Evolutionary conservation across 2,888 invertebrate species (phyloP), one percentile per base, ranked within the genome.

Genomic region (Carpatolechia fugitivella): DNA sequence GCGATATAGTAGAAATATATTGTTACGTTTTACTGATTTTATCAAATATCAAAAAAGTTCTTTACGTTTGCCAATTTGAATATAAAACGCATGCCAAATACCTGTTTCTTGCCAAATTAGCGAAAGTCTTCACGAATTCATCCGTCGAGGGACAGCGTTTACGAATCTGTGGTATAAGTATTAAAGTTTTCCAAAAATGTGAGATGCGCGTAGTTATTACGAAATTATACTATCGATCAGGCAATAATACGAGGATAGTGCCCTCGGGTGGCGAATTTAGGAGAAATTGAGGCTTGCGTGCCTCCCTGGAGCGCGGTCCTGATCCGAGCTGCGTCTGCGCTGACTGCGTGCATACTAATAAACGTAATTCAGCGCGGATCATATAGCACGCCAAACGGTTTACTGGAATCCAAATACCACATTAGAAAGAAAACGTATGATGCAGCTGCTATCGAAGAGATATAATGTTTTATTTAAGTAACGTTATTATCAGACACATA

Each of bases 191-290:
- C 65, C 66, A 74, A 76, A 78, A 71, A 76, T 80, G 71, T 77
- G 65, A 74, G 71, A 70, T 68, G 70, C 68, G 74, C 69, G 70
- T 78, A 75, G 78, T 82, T 79, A 85, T 85, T 83, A 80, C 76
- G 72, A 81, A 88, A 84, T 85, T 85, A 84, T 80, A 80, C 80
- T 84, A 86, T 87, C 85, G 85, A 88, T 87, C 85, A 76, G 76
- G 74, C 79, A 81, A 80, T 85, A 85, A 85, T 82, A 81, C 76
- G 73, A 66, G 76, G 71, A 80, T 80, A 82, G 76, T 73, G 80
- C 83, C 87, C 83, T 71, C 72, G 66, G 83, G 88, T 69, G 68
- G 79, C 70, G 76, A 89, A 88, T 89, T 89, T 87, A 88, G 86
- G 83, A 76, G 81, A 85, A 87, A 87, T 88, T 80, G 80, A 76